Evolutionary conservation across 1,140 invertebrate species (phyloP).

Genomic region (Archivesica marissinica): DNA sequence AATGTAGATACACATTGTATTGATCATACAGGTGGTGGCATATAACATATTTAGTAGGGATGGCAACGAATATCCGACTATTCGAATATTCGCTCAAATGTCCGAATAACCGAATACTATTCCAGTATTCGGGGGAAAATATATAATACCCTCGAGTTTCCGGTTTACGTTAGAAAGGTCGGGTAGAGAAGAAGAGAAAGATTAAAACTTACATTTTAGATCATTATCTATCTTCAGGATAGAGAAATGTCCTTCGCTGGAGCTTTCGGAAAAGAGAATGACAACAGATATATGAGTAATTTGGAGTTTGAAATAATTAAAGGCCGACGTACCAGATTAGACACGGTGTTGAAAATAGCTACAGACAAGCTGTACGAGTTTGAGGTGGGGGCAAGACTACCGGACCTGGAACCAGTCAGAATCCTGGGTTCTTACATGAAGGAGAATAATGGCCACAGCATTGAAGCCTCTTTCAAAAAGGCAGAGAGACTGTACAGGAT

Average conservation of each 20-base stretch:
- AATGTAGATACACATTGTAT: too few species aligned
- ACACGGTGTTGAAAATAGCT: conserved; percentile 44
- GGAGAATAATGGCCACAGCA: conserved; percentile 9
- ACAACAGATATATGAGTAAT: conserved; percentile 58
- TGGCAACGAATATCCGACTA: too few species aligned
- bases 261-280: conserved; percentile 44
- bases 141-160: too few species aligned
- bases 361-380: conserved; percentile 47
- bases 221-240: not conserved
- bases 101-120: too few species aligned
- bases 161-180: too few species aligned
- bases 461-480: conserved; percentile 33
- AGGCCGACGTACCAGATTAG: conserved; percentile 42
- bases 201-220: too few species aligned
- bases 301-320: conserved; percentile 58
- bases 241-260: conserved; percentile 47
- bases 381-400: conserved; percentile 25
- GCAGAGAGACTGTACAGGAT: conserved; percentile 46
- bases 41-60: too few species aligned
- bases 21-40: too few species aligned
- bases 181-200: too few species aligned
- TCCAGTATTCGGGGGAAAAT: too few species aligned
- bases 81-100: too few species aligned
- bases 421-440: conserved; percentile 21
- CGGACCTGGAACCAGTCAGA: conserved; percentile 37